These are phyloP conservation scores for Drosophila guanche DNA, from an alignment of 1,140 invertebrate species.

Conservation along the genomic window DNA sequence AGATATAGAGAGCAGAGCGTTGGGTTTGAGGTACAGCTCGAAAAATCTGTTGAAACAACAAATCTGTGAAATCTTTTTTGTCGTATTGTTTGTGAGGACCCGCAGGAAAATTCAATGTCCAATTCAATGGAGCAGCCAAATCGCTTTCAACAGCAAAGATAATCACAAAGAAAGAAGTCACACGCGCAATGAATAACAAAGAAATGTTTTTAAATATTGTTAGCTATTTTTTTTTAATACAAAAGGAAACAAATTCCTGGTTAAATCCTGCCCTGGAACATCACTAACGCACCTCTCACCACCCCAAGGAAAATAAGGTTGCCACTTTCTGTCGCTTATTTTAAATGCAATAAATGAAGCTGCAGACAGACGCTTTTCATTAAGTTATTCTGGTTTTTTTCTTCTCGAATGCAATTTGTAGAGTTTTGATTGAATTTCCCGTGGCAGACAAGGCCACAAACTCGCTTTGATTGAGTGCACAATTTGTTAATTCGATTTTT, in stretches of 20 bases:
- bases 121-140: constrained; percentile 31
- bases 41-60: constrained; percentile 66
- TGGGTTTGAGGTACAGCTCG: background rate
- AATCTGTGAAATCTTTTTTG: constrained; percentile 54
- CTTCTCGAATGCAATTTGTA: constrained; percentile 33
- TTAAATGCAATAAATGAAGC: constrained; percentile 56
- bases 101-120: constrained; percentile 53
- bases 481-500: constrained; percentile 75
- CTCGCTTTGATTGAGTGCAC: constrained; percentile 68
- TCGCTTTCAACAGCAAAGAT: constrained; percentile 26
- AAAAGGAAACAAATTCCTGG: no score
- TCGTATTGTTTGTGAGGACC: constrained; percentile 33
- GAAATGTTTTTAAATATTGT: no score
- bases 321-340: background rate
- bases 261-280: no score
- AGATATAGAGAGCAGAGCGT: constrained; percentile 17
- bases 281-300: background rate
- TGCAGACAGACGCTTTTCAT: constrained; percentile 54
- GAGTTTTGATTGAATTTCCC: constrained; percentile 67
- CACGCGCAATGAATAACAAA: background rate
- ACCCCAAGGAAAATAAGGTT: background rate
- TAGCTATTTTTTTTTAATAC: no score
- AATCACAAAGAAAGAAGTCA: constrained; percentile 10
- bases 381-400: constrained; percentile 46
- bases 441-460: constrained; percentile 19